Evolutionary conservation across 2,113 vertebrate genomes (phyloP).

Genomic region (human (Homo sapiens)): GRCh38 chr2:151479001-151479500

Average conservation of each 20-base stretch:
- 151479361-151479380: neutral
- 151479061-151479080: neutral
- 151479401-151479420: neutral
- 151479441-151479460: neutral
- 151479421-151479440: neutral
- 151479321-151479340: neutral
- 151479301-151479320: neutral
- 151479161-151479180: neutral
- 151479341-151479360: neutral
- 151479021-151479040: neutral
- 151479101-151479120: neutral
- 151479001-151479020: neutral
- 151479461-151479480: neutral
- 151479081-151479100: neutral
- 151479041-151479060: neutral
- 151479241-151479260: neutral
- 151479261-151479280: neutral
- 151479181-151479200: neutral
- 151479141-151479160: neutral
- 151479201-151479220: neutral
- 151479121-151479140: neutral
- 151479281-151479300: neutral
- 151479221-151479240: neutral
- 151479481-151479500: slow-evolving; percentile 9
- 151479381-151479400: neutral